Evolutionary conservation across 30 jellyfish, hydroid and myxozoan genomes (phyloP), one percentile per base, ranked within the genome.

Genomic region (Aurelia sp.): DNA sequence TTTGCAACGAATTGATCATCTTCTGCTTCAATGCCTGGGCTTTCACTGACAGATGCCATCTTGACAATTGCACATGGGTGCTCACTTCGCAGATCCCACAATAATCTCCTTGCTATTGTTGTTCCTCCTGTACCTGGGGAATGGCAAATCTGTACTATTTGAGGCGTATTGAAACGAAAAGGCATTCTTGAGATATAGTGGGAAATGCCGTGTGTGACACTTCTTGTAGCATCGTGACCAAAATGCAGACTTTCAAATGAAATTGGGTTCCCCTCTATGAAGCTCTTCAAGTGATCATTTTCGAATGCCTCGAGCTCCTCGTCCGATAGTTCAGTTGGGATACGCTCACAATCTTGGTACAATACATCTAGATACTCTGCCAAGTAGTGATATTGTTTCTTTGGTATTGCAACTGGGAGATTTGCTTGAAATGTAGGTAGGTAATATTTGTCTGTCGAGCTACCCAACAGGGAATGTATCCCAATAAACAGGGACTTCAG

Each of bases 121-220:
- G 93, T 58, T 2, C 93, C 93, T 24, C 93, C 93, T n/a, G 85
- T 62, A n/a, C 93, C 93, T 4, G 93, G 93, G 44, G 80, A 61
- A 58, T 84, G 93, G 18, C 77, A 63, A 10, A 84, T 72, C 64
- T 84, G 87, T 13, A 84, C 87, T n/a, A 84, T 84, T 60, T 72
- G 93, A 0, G 91, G 65, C 17, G 73, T 50, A 22, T 10, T 19
- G 58, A 50, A 30, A 13, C 74, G 65, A 7, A 12, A 9, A 0
- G 51, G 74, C 81, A 84, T 5, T 59, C 62, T 51, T 19, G 30
- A 6, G n/a, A 72, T 72, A 51, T 47, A 61, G 17, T 59, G 35
- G 12, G 3, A 18, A 40, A 84, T 27, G 4, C 44, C 48, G 22
- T 15, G 72, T 44, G 87, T 72, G 24, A 84, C 8, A 15, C 19